A percentile compares a stretch with the other conserved stretches of the same genome.
Evolutionary conservation across 2,797 vertebrate genomes (phyloP).

Genomic region (Kryptopterus vitreolus): DNA sequence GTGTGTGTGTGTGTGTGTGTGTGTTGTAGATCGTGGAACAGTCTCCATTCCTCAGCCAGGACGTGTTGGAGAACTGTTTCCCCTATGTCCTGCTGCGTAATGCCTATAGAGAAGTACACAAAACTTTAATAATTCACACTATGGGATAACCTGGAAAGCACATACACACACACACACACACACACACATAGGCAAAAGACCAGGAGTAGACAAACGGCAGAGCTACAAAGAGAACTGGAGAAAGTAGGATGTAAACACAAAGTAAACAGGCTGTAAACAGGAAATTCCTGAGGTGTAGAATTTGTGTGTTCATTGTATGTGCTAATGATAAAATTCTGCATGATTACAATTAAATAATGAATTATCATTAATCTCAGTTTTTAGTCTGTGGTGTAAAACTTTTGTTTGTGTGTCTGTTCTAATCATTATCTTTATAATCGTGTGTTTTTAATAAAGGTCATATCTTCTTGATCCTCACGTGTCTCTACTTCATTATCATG

Average conservation of each 20-base stretch:
- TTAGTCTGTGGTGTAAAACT: neutral
- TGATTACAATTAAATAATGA: neutral
- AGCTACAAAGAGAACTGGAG: neutral
- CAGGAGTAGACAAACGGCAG: neutral
- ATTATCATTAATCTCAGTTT: neutral
- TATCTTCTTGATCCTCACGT: too few relatives aligned
- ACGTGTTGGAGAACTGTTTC: conserved; percentile 92
- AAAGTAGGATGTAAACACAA: neutral
- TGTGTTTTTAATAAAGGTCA: neutral
- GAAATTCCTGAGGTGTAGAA: neutral
- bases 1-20: conserved; percentile 39
- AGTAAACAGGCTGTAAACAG: neutral
- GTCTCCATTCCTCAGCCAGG: conserved; percentile 87
- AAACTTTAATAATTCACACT: conserved; percentile 64
- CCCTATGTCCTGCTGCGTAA: conserved; percentile 91
- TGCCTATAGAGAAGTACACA: conserved; percentile 87
- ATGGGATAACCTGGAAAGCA: conserved; percentile 57
- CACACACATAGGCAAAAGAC: neutral
- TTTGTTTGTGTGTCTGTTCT: neutral
- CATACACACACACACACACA: neutral
- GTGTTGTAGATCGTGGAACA: conserved; percentile 83
- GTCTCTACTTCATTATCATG: neutral
- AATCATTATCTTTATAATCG: neutral
- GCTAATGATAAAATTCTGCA: neutral
- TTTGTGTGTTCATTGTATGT: neutral